Percentiles rank a stretch among this genome's conserved stretches.
Evolutionary conservation across 1,140 invertebrate species (phyloP).

Genomic region (Drosophila sproati): DNA sequence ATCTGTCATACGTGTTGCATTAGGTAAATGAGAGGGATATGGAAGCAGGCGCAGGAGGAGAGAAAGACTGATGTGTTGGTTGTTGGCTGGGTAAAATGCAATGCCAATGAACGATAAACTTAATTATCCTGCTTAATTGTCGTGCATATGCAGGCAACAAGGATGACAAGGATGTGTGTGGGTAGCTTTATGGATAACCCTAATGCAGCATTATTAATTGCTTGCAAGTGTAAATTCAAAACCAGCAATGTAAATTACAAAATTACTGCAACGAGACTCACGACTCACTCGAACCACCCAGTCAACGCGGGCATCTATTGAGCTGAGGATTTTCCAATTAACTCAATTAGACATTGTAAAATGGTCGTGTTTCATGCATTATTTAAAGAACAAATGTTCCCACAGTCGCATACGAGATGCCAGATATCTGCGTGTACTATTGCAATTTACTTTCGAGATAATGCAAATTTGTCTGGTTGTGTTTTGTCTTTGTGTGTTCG

Average conservation of each 20-base stretch:
- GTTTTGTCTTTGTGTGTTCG: constrained; percentile 13
- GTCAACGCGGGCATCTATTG: not conserved
- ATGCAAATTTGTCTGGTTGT: constrained; percentile 28
- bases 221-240: constrained; percentile 82
- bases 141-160: constrained; percentile 23
- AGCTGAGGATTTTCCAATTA: constrained; percentile 39
- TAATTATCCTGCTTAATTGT: constrained; percentile 83
- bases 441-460: constrained; percentile 34
- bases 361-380: constrained; percentile 40
- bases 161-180: constrained; percentile 28
- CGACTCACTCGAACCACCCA: not conserved
- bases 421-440: not conserved
- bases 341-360: constrained; percentile 50
- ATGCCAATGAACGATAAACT: constrained; percentile 83
- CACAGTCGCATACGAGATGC: constrained; percentile 13
- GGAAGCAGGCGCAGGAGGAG: not conserved
- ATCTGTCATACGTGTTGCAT: constrained; percentile 53
- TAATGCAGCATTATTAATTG: constrained; percentile 84
- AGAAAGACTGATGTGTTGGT: not conserved
- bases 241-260: constrained; percentile 80
- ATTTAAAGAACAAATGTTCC: constrained; percentile 46
- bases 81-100: constrained; percentile 33
- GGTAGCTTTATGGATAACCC: constrained; percentile 69
- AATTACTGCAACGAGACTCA: constrained; percentile 52
- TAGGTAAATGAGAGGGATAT: not conserved